Evolutionary conservation across 2,888 invertebrate genomes (phyloP), one percentile per base, ranked within the genome.

Genomic region (Drosophila histrio): DNA sequence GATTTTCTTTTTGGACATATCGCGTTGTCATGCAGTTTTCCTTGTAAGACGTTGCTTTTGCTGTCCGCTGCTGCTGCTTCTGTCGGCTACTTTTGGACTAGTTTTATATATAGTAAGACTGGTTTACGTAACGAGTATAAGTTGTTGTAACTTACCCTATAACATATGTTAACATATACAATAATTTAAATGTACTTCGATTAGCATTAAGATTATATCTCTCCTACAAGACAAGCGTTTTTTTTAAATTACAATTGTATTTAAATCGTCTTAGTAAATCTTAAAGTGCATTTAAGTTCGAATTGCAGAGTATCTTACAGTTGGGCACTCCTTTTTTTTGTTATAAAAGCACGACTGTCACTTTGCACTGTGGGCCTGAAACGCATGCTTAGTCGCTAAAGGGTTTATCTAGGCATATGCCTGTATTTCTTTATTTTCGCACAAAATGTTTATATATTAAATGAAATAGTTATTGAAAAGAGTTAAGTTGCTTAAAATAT

Each of bases 1-100:
- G n/a, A 36, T 58, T 76, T 75, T 72, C 77, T 65, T 69, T 61
- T 77, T 59, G 59, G 24, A n/a, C 52, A 69, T 49, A 52, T 46
- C 60, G 74, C 75, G 78, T 70, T 84, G 84, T 78, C 87, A 75
- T 83, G 84, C 69, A 86, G 79, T 84, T 76, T 84, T 77, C 71
- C 59, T 52, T 62, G 54, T 44, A 54, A 49, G 61, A 30, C 69
- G 38, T 22, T 49, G 46, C 32, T 5, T 41, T 61, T 62, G 38
- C 58, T 62, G 53, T 53, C 67, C 61, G 22, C 28, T 53, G 59
- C 19, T 53, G 59, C 19, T 38, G 38, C 21, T 22, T 17, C 3
- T 24, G 22, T n/a, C 24, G 24, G 11, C 24, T 36, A 17, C 6
- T 24, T 17, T 11, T 36, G 24, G 15, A 2, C 17, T 17, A 3